Conservation (phyloP, 2,113 vertebrate genomes). For the Vireo altiloquus region DNA sequence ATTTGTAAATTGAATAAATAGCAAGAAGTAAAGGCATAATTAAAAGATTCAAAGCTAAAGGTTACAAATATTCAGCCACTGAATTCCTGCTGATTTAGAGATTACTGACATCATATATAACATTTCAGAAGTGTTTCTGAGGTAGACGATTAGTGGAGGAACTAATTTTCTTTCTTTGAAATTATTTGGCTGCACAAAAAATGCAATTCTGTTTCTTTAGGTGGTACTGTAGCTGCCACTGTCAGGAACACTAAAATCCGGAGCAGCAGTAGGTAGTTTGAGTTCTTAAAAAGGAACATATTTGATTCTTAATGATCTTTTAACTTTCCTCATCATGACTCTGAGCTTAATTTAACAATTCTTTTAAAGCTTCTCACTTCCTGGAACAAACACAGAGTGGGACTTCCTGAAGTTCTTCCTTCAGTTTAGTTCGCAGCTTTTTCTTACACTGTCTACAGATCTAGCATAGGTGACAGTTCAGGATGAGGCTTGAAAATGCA, state of each 20-base stretch:
- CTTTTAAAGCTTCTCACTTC: neutral
- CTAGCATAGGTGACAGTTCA: neutral
- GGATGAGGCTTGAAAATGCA: neutral
- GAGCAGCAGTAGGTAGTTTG: neutral
- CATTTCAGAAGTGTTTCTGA: neutral
- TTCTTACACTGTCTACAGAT: neutral
- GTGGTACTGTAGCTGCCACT: neutral
- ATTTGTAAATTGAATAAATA: conserved; percentile 41
- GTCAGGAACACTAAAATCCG: conserved; percentile 4
- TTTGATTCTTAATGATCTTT: conserved; percentile 20
- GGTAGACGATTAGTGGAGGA: neutral
- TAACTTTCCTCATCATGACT: neutral
- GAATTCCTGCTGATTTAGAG: neutral
- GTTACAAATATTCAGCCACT: neutral
- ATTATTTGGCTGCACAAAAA: conserved; percentile 6
- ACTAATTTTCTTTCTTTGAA: neutral
- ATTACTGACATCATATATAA: conserved; percentile 1
- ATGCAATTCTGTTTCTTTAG: neutral
- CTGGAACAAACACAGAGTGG: neutral
- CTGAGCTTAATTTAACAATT: neutral
- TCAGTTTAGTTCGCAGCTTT: neutral
- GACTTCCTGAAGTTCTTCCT: neutral
- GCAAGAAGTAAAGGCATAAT: conserved; percentile 30
- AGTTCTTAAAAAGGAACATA: neutral
- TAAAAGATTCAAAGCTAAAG: conserved; percentile 20